Evolutionary conservation across 2,113 vertebrate species (phyloP).

Genomic region (Eptesicus fuscus): DNA sequence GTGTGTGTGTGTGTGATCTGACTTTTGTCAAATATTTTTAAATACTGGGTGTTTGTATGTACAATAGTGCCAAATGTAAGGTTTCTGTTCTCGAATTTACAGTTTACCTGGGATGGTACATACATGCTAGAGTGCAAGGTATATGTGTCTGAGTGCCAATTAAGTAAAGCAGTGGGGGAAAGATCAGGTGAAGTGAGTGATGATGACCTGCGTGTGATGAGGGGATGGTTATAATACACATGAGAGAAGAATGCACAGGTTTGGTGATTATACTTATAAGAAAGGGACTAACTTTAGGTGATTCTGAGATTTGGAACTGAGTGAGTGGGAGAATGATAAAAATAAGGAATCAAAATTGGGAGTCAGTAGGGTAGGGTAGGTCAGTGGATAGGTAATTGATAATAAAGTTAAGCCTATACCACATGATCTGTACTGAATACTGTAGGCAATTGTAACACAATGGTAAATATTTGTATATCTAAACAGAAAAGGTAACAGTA

Average conservation of each 20-base stretch:
- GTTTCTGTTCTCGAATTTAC: not conserved
- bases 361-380: not conserved
- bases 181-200: not conserved
- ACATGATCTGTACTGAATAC: not conserved
- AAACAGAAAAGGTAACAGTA: not conserved
- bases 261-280: not conserved
- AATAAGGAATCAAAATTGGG: constrained; percentile 4
- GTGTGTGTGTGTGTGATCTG: not conserved
- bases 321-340: constrained; percentile 2
- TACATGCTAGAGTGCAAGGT: not conserved
- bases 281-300: not conserved
- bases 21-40: not conserved
- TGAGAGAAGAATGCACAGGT: not conserved
- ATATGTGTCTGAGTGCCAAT: not conserved
- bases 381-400: not conserved
- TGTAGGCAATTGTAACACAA: not conserved
- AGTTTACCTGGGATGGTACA: not conserved
- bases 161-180: not conserved
- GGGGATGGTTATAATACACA: not conserved
- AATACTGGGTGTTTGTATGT: not conserved
- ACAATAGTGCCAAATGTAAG: not conserved
- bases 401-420: not conserved
- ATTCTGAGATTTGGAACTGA: constrained; percentile 22
- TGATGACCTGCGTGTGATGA: not conserved
- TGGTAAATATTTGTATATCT: not conserved